These are phyloP conservation scores for Epinephelus malabaricus DNA, from an alignment of 2,797 vertebrate species.

Conservation along the genomic window DNA sequence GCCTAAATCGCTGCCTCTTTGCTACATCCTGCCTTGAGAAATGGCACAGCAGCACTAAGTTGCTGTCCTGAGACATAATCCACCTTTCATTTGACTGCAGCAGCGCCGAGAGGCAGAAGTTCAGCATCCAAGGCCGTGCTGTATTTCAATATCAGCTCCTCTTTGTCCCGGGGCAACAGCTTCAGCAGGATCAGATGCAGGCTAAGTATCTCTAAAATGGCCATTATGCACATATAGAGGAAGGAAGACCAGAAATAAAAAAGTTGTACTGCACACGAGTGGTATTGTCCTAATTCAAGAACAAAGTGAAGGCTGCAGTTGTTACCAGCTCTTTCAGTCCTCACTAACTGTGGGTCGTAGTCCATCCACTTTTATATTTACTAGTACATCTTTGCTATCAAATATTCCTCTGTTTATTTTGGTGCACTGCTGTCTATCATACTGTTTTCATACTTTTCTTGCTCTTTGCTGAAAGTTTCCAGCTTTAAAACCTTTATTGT, in stretches of 20 bases:
- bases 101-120: conserved; percentile 26
- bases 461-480: neutral
- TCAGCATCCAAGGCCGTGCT: conserved; percentile 21
- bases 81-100: conserved; percentile 42
- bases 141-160: conserved; percentile 29
- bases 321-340: no score
- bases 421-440: neutral
- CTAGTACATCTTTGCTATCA: neutral
- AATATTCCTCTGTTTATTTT: neutral
- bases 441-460: neutral
- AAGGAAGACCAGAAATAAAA: neutral
- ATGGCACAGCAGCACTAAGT: conserved; percentile 33
- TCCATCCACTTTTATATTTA: neutral
- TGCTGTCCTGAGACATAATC: conserved; percentile 53
- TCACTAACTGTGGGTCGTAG: neutral
- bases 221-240: neutral
- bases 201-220: conserved; percentile 3
- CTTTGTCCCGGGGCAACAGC: conserved; percentile 21
- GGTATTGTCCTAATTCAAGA: neutral
- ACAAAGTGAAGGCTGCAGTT: no score
- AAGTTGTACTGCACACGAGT: neutral
- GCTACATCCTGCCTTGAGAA: conserved; percentile 35
- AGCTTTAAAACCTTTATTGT: neutral
- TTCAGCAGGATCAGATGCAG: conserved; percentile 11
- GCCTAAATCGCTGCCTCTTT: conserved; percentile 37